A percentile compares a stretch with the other conserved stretches of the same genome.
Conservation (phyloP, 2,888 invertebrate genomes). For the Melikaiella ostensackeni region DNA sequence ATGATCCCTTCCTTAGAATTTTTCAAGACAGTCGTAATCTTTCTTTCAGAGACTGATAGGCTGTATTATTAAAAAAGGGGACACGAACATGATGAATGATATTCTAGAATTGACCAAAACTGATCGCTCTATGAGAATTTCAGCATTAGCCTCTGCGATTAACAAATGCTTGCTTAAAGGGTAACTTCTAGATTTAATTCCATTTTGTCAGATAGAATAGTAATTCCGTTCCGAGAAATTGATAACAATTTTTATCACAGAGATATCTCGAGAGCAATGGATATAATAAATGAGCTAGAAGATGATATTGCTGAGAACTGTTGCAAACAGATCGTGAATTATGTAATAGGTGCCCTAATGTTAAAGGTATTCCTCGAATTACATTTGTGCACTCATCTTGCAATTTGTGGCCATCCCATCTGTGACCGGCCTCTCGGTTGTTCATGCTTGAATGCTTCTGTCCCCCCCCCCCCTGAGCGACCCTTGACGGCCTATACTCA, state of each 20-base stretch:
- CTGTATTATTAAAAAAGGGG: constrained; percentile 70
- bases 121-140: constrained; percentile 61
- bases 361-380: constrained; percentile 56
- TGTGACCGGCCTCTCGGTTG: too few species aligned
- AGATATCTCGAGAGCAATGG: constrained; percentile 64
- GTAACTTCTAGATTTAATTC: constrained; percentile 60
- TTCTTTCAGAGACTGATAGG: constrained; percentile 66
- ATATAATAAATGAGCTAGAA: constrained; percentile 67
- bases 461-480: too few species aligned
- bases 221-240: not conserved
- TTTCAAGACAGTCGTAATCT: not conserved
- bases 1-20: not conserved
- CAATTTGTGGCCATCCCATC: too few species aligned
- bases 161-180: constrained; percentile 70
- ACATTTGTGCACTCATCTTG: too few species aligned
- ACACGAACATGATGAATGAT: constrained; percentile 72
- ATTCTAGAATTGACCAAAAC: constrained; percentile 68
- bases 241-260: constrained; percentile 53
- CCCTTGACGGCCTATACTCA: too few species aligned
- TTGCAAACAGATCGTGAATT: constrained; percentile 63
- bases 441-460: too few species aligned
- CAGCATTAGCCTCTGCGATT: constrained; percentile 67
- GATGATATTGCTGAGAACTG: constrained; percentile 61
- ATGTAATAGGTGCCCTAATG: constrained; percentile 54
- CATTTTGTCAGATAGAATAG: constrained; percentile 19